A percentile compares a stretch with the other conserved stretches of the same genome.
Evolutionary conservation across 2,113 vertebrate genomes (phyloP).

Genomic region (Theristicus caerulescens): DNA sequence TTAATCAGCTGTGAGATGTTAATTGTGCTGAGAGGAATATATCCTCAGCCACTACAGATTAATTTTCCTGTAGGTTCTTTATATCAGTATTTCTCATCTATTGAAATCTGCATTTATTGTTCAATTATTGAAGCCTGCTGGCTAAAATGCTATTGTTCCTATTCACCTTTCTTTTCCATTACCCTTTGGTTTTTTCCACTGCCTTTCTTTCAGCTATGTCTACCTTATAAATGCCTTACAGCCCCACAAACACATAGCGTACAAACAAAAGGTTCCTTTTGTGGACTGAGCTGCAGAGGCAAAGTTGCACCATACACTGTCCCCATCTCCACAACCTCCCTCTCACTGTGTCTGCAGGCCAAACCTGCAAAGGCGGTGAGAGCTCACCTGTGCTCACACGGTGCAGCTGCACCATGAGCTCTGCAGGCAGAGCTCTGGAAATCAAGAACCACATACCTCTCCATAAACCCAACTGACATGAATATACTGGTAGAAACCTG

Average conservation of each 20-base stretch:
- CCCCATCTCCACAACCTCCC: background rate
- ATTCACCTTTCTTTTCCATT: background rate
- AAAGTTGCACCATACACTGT: accelerated
- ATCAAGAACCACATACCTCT: accelerated
- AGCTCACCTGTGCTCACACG: background rate
- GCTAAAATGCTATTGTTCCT: background rate
- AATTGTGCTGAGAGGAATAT: background rate
- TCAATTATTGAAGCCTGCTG: background rate
- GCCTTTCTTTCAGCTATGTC: background rate
- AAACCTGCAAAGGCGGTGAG: accelerated
- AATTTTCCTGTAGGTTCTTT: background rate
- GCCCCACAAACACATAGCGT: accelerated
- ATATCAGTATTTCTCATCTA: background rate
- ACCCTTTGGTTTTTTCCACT: accelerated
- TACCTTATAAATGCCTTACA: background rate
- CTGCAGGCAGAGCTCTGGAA: background rate
- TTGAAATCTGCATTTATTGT: background rate
- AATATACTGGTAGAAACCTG: background rate
- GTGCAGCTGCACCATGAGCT: accelerated
- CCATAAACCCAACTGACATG: background rate
- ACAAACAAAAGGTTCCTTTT: background rate
- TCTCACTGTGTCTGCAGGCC: accelerated
- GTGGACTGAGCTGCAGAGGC: background rate
- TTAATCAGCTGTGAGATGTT: background rate
- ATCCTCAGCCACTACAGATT: background rate